phyloP scores from a whole-genome alignment of 2,797 vertebrate genomes.

The Hyperoplus lanceolatus region DNA sequence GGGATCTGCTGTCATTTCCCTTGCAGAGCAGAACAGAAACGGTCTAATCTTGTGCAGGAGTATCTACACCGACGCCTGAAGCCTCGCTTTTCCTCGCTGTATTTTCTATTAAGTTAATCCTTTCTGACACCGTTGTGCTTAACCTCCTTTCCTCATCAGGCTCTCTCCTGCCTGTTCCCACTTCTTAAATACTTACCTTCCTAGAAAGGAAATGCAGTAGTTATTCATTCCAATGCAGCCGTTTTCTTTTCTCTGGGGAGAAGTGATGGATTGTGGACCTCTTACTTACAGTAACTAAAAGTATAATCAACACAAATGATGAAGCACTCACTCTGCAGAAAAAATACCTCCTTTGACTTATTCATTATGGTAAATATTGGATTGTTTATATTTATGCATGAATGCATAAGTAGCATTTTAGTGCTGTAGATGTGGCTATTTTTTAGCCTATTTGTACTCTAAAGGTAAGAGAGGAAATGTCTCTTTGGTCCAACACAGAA shows the following conservation, averaged over 20 bases:
- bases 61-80: conserved; percentile 63
- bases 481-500: not conserved
- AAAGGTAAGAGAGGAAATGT: not conserved
- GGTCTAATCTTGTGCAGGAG: conserved; percentile 69
- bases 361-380: not conserved
- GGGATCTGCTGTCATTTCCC: conserved; percentile 76
- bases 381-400: not conserved
- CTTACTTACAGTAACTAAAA: not conserved
- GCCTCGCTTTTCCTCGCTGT: conserved; percentile 56
- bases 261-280: not conserved
- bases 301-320: not conserved
- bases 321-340: not conserved
- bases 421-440: not conserved
- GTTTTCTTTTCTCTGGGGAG: conserved; percentile 13
- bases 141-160: conserved; percentile 74
- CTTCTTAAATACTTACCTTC: conserved; percentile 66
- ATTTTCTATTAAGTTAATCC: conserved; percentile 75
- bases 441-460: too few relatives aligned
- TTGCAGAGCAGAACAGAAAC: conserved; percentile 70
- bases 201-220: conserved; percentile 44
- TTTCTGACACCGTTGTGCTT: conserved; percentile 72
- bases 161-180: conserved; percentile 56
- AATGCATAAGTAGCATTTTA: not conserved
- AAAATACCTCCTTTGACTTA: not conserved
- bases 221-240: conserved; percentile 28